These are phyloP conservation scores for Macrophya alboannulata DNA, from an alignment of 2,888 invertebrate genomes.

Conservation along the genomic window DNA sequence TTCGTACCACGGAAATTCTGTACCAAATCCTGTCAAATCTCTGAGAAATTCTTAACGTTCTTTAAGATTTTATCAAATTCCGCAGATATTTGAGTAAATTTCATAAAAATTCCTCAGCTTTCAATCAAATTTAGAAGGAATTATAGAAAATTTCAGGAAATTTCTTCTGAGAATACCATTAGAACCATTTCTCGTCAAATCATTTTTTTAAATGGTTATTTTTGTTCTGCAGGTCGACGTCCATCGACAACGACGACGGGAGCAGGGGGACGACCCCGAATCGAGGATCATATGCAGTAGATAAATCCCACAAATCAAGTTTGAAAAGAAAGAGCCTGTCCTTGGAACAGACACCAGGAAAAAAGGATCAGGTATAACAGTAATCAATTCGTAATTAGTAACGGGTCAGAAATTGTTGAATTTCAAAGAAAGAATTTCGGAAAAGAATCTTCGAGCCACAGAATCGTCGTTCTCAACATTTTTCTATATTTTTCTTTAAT, in stretches of 20 bases:
- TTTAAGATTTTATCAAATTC: not conserved
- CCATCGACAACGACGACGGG: constrained; percentile 83
- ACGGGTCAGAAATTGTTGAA: not conserved
- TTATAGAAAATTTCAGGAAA: not conserved
- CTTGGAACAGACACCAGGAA: constrained; percentile 85
- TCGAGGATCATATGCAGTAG: constrained; percentile 73
- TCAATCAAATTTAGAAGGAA: no score
- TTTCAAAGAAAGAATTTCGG: not conserved
- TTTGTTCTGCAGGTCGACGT: constrained; percentile 82
- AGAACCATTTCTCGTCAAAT: constrained; percentile 9
- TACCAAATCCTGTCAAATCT: not conserved
- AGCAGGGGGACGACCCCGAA: constrained; percentile 76
- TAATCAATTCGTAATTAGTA: not conserved
- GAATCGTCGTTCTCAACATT: not conserved
- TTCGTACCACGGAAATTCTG: not conserved
- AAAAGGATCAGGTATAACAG: constrained; percentile 75
- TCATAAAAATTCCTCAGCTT: no score
- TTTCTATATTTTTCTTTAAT: not conserved
- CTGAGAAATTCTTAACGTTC: not conserved
- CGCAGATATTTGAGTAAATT: not conserved
- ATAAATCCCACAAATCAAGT: constrained; percentile 80
- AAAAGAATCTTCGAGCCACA: not conserved
- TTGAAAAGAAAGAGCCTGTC: constrained; percentile 88
- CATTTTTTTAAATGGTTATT: not conserved
- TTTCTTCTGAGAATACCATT: not conserved